Percentiles rank a stretch among this genome's conserved stretches.
phyloP scores from a whole-genome alignment of 2,113 vertebrate genomes.

The Variabilichromis moorii region DNA sequence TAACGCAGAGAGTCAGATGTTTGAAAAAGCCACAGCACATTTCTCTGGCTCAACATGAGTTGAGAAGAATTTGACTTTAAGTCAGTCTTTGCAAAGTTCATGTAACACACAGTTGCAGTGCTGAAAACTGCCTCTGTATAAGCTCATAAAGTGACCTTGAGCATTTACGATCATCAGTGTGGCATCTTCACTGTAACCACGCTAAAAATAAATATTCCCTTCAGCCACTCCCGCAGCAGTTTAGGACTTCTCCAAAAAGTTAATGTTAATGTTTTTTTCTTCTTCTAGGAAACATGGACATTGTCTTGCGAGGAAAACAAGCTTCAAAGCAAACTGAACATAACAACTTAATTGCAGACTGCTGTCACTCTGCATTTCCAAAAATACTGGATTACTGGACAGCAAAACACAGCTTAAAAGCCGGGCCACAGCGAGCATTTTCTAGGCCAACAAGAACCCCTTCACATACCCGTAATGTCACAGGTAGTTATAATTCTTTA shows the following conservation, averaged over 20 bases:
- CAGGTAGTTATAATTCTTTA: not conserved
- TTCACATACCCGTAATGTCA: not conserved
- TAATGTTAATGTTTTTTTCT: not conserved
- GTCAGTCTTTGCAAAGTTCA: not conserved
- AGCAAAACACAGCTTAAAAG: not conserved
- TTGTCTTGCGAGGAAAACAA: not conserved
- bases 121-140: not conserved
- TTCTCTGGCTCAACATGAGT: not conserved
- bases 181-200: not conserved
- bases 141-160: not conserved
- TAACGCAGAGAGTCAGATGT: not conserved
- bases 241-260: not conserved
- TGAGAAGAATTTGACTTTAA: not conserved
- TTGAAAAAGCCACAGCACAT: not conserved
- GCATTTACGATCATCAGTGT: not conserved
- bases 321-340: slow-evolving; percentile 13
- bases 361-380: not conserved
- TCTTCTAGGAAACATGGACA: not conserved
- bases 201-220: not conserved
- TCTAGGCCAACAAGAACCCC: not conserved
- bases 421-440: not conserved
- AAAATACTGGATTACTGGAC: not conserved
- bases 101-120: not conserved
- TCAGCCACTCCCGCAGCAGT: not conserved
- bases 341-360: not conserved